Base-by-base conservation (phyloP, 2,888 invertebrate species). In the Digitonthophagus gazella region DNA sequence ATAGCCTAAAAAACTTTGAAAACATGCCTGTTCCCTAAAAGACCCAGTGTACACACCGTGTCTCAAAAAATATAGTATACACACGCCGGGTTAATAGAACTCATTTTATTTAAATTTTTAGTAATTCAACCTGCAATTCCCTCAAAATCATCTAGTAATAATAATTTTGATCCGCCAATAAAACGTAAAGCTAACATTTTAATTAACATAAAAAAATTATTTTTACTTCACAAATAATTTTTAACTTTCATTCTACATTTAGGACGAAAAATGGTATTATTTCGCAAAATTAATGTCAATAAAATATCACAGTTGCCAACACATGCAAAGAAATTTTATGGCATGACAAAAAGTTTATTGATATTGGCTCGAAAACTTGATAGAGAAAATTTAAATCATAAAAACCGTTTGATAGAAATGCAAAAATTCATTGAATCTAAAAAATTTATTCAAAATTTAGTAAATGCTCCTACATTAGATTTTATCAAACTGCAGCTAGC, bases 401-500 rank as follows among this genome's bases (percentile, higher is more conserved):
- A 19, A 11, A 3, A 15, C 15, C 4, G 14, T 65, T 3, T 19
- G 66, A 6, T 20, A 6, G 18, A 66, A 55, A 14, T 8, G 4
- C 18, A 66, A 15, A 15, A 56, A 56, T n/a, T 19, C 4, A 5
- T 1, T 15, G 1, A 16, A 2, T 19, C 20, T 55, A 54, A n/a
- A 15, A 15, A 66, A 15, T 65, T 65, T 16, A 19, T 65, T 15
- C 15, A 20, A 58, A 65, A 57, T 15, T 18, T 14, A 14, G 64
- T 65, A 8, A 68, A 68, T 57, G 11, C 18, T 16, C 20, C 67
- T n/a, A 65, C 65, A 3, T 68, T 64, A 4, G 65, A 71, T 8
- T 73, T 74, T 67, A 61, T 74, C 8, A 68, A 71, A 70, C 55
- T 16, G 6, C 72, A 74, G 67, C 55, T 72, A 14, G 20, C 69